Evolutionary conservation across 2,797 vertebrate genomes (phyloP), one percentile per base, ranked within the genome.

Genomic region (Chloroceryle inda): DNA sequence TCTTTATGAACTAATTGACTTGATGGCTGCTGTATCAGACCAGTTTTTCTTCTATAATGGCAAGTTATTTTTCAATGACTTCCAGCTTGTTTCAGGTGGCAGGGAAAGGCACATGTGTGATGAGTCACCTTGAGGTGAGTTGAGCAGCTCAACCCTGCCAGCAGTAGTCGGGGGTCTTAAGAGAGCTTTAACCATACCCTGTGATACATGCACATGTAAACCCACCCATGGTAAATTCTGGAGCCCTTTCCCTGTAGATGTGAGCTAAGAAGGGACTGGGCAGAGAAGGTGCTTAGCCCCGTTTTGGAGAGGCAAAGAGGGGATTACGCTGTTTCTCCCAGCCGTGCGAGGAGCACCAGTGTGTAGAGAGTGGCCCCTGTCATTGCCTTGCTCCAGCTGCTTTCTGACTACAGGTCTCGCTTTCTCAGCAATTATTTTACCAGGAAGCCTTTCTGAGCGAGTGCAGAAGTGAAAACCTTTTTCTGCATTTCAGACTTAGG

Each of bases 331-430:
- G 3, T 27, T n/a, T 81, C 56, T 38, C 18, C 31, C 0, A 0
- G 24, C 29, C 11, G 1, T 27, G 44, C 29, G 33, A 18, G 50
- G 33, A 68, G 74, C 13, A 8, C 9, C 26, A 10, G 42, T n/a
- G 7, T 17, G 49, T 9, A 15, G 3, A 40, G 49, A 63, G 26
- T n/a, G 50, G 67, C 10, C 47, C 22, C 66, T 26, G 73, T 27
- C 13, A 1, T 10, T 3, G 13, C 35, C 35, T 33, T n/a, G 52
- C 33, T 56, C 42, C 68, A 58, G 29, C 44, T 0, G 2, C 44
- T 58, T 27, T 33, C 68, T 1, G 1, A 7, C 33, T 31, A 4
- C 0, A 0, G 35, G 16, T 23, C 38, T 76, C 1, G 0, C 10
- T 52, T 53, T 71, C 44, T 83, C 12, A 10, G 72, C 47, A 68